Conservation (phyloP, 2,888 invertebrate genomes). For the Chloromyia formosa region DNA sequence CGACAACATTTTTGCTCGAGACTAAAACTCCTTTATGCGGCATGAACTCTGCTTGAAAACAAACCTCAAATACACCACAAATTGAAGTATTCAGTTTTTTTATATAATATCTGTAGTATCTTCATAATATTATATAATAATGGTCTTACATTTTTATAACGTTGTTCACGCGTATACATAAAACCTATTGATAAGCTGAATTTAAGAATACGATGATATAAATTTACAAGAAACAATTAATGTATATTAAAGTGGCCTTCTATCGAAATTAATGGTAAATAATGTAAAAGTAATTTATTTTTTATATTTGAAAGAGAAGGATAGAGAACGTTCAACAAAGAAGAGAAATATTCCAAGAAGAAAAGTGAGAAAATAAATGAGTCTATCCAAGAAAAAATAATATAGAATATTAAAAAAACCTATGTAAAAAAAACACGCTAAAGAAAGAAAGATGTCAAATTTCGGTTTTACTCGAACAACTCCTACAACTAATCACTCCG, state of each 20-base stretch:
- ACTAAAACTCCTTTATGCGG: too few species aligned
- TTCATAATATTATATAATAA: conserved; percentile 24
- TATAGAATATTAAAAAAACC: too few species aligned
- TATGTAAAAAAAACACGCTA: background rate
- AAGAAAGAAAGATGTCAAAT: background rate
- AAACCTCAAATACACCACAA: conserved; percentile 25
- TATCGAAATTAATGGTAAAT: conserved; percentile 29
- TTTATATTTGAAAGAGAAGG: conserved; percentile 23
- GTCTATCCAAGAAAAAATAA: background rate
- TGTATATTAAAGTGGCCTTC: conserved; percentile 43
- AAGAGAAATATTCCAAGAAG: background rate
- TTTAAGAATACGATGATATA: conserved; percentile 30
- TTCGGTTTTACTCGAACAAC: background rate
- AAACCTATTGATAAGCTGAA: conserved; percentile 15
- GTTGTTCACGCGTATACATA: conserved; percentile 32
- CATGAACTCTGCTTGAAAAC: background rate
- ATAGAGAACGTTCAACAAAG: background rate
- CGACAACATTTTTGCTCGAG: too few species aligned
- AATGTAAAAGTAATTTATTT: conserved; percentile 38
- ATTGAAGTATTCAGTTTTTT: conserved; percentile 31
- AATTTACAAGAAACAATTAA: conserved; percentile 12
- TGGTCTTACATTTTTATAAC: conserved; percentile 35
- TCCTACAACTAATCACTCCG: background rate
- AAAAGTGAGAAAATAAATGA: background rate
- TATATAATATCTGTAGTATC: conserved; percentile 15